Base-by-base conservation (phyloP, 2,797 vertebrate genomes). In the Danio jaintianensis region DNA sequence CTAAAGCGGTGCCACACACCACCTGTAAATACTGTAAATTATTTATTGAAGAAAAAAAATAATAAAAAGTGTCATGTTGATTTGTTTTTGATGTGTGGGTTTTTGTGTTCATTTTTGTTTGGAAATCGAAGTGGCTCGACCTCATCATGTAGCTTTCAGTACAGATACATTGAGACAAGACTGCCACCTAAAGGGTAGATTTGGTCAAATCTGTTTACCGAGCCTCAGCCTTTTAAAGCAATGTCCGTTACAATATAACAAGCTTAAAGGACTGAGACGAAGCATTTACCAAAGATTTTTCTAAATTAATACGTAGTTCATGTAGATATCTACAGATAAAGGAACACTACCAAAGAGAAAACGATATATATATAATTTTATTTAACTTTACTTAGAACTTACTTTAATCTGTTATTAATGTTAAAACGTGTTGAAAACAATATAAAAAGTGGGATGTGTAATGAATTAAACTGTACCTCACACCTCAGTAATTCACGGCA, bases 21-120 rank as follows among this genome's bases (percentile, higher is more conserved):
- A 55, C 88, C 0, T 96, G 96, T 98, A 97, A 88, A 97, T 96
- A 96, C 88, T 97, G 96, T 98, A 97, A 96, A 96, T 98, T 98
- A 98, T 98, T 99, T 98, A 99, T 98, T 99, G 95, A 96, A 93
- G 91, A 93, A 93, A 29, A 84, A 90, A 82, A 80, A n/a, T n/a
- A n/a, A n/a, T n/a, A n/a, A 73, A 92, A 91, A 86, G 75, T 79
- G 92, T 94, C 89, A 92, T 91, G 90, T 92, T 92, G 81, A 82
- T 69, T 70, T 81, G 80, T 86, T 85, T 83, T 84, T 72, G 38
- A 84, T n/a, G 13, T 63, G 12, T 78, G 13, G 4, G n/a, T 72
- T 56, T 22, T 79, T 64, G 80, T 88, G 11, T 55, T 43, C 22
- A n/a, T 62, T 22, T 11, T 50, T 29, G 13, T 76, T 20, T 18